These are phyloP conservation scores for Agrilus mali DNA, from an alignment of 2,888 invertebrate species.

Conservation along the genomic window DNA sequence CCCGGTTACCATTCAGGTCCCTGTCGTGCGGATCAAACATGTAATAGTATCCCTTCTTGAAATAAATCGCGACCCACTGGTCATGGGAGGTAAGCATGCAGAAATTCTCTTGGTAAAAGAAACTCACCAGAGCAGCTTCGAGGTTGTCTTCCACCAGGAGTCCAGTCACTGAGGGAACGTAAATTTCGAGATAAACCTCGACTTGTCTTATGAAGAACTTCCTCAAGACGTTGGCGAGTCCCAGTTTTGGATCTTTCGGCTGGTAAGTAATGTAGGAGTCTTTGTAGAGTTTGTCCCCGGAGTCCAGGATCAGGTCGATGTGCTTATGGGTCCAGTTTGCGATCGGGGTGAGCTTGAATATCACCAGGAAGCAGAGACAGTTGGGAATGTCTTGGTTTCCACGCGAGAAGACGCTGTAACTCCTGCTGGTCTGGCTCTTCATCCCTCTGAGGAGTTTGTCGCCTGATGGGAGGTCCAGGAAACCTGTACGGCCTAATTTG, in stretches of 20 bases:
- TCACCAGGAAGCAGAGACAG: constrained; percentile 42
- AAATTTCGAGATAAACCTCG: constrained; percentile 22
- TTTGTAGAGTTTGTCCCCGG: constrained; percentile 46
- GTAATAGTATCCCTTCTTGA: constrained; percentile 40
- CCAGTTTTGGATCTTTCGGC: constrained; percentile 33
- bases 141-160: constrained; percentile 17
- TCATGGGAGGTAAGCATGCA: constrained; percentile 42
- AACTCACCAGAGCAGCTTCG: constrained; percentile 35
- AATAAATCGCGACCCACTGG: constrained; percentile 43
- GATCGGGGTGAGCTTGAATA: constrained; percentile 40
- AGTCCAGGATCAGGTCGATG: constrained; percentile 41
- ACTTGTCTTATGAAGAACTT: constrained; percentile 42
- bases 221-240: constrained; percentile 32
- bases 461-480: constrained; percentile 19
- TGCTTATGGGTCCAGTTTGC: constrained; percentile 41
- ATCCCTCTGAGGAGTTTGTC: constrained; percentile 37
- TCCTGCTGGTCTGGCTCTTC: constrained; percentile 24
- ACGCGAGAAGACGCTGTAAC: constrained; percentile 35
- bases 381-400: constrained; percentile 35
- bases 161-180: constrained; percentile 23
- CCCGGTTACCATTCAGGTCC: constrained; percentile 35
- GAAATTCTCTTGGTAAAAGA: constrained; percentile 43
- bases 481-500: constrained; percentile 29
- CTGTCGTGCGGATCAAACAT: constrained; percentile 48
- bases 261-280: constrained; percentile 45